Evolutionary conservation across 2,113 vertebrate genomes (phyloP).

Genomic region (Triplophysa tibetana): DNA sequence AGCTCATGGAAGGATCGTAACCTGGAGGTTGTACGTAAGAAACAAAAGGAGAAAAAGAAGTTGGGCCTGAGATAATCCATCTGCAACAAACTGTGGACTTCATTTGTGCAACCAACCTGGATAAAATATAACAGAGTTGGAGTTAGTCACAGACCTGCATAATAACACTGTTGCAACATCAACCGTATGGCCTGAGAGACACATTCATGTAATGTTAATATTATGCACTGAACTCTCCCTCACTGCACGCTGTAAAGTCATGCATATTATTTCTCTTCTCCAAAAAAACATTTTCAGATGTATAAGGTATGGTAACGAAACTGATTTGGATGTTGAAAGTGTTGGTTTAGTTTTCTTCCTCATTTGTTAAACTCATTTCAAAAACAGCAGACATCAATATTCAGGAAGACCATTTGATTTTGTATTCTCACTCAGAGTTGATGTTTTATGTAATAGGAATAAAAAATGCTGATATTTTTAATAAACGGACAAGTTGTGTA

Average conservation of each 20-base stretch:
- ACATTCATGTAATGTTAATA: not conserved
- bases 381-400: not conserved
- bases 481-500: conserved; percentile 31
- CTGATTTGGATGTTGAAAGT: not conserved
- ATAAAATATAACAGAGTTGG: not conserved
- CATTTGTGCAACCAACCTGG: not conserved
- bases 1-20: conserved; percentile 94
- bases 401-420: not conserved
- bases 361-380: not conserved
- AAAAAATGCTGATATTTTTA: conserved; percentile 38
- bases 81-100: not conserved
- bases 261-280: not conserved
- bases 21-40: conserved; percentile 88
- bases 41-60: conserved; percentile 93
- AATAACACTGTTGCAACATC: not conserved
- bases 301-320: not conserved
- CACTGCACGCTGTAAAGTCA: not conserved
- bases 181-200: not conserved
- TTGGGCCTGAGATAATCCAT: conserved; percentile 84
- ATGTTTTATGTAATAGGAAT: not conserved
- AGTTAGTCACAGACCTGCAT: not conserved
- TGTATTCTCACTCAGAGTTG: not conserved
- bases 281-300: conserved; percentile 3
- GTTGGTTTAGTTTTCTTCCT: not conserved
- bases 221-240: conserved; percentile 19